phyloP scores from a whole-genome alignment of 1,140 invertebrate genomes.

The Eumaeus atala region DNA sequence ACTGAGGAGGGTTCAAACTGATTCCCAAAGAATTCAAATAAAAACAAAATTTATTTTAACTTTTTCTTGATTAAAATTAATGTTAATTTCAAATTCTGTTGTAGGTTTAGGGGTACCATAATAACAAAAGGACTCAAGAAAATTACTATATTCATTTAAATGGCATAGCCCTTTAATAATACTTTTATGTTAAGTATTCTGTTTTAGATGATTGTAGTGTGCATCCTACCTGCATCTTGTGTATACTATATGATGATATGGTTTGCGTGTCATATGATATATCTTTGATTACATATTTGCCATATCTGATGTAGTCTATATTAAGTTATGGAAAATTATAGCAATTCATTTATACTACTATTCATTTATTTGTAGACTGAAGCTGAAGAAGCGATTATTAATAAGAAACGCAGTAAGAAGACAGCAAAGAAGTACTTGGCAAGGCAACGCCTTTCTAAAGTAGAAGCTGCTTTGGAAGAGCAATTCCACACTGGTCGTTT shows the following conservation, averaged over 20 bases:
- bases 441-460: constrained; percentile 93
- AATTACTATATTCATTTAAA: no score
- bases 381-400: constrained; percentile 94
- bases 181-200: no score
- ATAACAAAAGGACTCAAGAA: no score
- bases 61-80: no score
- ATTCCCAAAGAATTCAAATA: no score
- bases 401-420: constrained; percentile 95
- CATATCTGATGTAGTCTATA: not conserved
- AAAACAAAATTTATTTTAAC: no score
- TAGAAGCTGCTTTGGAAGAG: constrained; percentile 94
- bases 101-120: no score
- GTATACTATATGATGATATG: constrained; percentile 35
- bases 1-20: no score
- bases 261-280: constrained; percentile 59
- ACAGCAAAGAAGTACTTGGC: constrained; percentile 94
- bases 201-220: no score
- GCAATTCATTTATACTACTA: constrained; percentile 1
- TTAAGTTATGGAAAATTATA: not conserved
- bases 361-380: constrained; percentile 80
- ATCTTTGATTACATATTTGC: not conserved
- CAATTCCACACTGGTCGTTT: constrained; percentile 97
- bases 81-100: no score
- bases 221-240: no score
- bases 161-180: no score